Percentiles rank a stretch among this genome's conserved stretches.
Evolutionary conservation across 2,888 invertebrate species (phyloP).

Genomic region (Zygaena filipendulae): DNA sequence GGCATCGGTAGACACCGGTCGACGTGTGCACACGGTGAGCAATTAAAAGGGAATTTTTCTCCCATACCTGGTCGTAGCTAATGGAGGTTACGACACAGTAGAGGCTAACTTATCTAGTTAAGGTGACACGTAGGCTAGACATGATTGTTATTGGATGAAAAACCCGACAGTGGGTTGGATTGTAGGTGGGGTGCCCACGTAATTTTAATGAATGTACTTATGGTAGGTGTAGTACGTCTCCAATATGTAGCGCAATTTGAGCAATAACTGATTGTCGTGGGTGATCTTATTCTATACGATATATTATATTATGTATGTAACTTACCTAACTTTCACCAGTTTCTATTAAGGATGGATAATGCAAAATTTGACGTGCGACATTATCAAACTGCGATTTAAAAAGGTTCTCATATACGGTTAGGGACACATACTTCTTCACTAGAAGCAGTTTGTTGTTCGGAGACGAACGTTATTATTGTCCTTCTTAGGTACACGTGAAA

Average conservation of each 20-base stretch:
- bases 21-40: conserved; percentile 44
- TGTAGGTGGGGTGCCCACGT: conserved; percentile 62
- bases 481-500: too few relatives aligned
- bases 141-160: conserved; percentile 34
- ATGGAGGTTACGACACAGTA: conserved; percentile 12
- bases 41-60: conserved; percentile 36
- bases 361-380: too few relatives aligned
- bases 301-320: conserved; percentile 16
- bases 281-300: too few relatives aligned
- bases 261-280: conserved; percentile 22
- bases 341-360: too few relatives aligned
- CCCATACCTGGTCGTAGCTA: conserved; percentile 19
- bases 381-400: conserved; percentile 1
- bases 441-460: too few relatives aligned
- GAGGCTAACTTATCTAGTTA: conserved; percentile 31
- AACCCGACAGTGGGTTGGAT: conserved; percentile 48
- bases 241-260: conserved; percentile 30
- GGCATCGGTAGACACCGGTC: conserved; percentile 33
- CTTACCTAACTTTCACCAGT: conserved; percentile 24
- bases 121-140: conserved; percentile 52
- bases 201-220: conserved; percentile 36
- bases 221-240: conserved; percentile 52
- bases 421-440: too few relatives aligned
- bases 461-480: too few relatives aligned
- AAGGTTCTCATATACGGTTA: too few relatives aligned